Evolutionary conservation across 2,113 vertebrate species (phyloP).

Genomic region (Nansenia antarctica): DNA sequence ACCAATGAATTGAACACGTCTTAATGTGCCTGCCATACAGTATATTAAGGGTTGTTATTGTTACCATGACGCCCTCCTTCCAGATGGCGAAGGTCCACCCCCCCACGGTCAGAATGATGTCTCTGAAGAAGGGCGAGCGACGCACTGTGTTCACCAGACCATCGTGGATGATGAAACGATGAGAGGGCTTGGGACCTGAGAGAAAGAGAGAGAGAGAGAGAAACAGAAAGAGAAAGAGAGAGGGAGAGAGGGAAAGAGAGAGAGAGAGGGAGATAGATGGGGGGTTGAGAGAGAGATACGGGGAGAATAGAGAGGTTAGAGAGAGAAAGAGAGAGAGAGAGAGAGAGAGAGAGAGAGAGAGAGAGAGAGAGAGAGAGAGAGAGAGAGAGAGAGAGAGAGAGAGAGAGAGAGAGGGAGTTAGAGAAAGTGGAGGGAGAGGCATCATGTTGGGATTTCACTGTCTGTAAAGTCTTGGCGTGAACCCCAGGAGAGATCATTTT

Average conservation of each 20-base stretch:
- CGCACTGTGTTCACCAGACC: conserved; percentile 80
- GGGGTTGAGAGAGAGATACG: no score
- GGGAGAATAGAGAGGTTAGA: no score
- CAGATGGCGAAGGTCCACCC: conserved; percentile 88
- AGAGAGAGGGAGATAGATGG: conserved; percentile 6
- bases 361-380: no score
- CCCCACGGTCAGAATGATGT: conserved; percentile 84
- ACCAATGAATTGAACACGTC: neutral
- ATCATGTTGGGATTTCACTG: no score
- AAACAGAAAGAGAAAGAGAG: neutral
- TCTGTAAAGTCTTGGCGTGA: no score
- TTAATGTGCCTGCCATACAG: conserved; percentile 1
- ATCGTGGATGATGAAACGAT: conserved; percentile 67
- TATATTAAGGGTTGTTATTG: conserved; percentile 1
- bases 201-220: conserved; percentile 16
- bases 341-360: no score
- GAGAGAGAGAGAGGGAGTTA: no score
- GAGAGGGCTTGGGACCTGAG: conserved; percentile 67
- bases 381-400: no score
- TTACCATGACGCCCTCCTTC: conserved; percentile 88
- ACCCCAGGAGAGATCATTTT: no score
- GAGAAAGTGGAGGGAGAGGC: no score
- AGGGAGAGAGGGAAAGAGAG: neutral
- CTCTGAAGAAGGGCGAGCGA: conserved; percentile 88
- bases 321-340: no score